A percentile compares a stretch with the other conserved stretches of the same genome.
These are phyloP conservation scores for Pachypeltis micranthus DNA, from an alignment of 1,140 invertebrate species.

Conservation along the genomic window DNA sequence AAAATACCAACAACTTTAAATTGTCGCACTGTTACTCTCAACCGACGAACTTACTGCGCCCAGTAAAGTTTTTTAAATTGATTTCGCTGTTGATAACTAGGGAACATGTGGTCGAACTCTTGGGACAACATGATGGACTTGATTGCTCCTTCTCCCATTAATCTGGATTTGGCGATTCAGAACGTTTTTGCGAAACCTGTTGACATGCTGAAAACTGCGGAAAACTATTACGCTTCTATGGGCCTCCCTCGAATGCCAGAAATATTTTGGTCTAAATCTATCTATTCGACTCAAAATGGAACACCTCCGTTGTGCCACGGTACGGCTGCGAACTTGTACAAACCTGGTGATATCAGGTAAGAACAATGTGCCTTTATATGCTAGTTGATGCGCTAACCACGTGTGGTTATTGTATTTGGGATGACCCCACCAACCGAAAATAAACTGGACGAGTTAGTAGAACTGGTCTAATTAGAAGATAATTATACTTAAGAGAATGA, in stretches of 20 bases:
- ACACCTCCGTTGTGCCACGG: conserved; percentile 42
- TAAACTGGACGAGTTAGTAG: too few relatives aligned
- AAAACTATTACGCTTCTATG: conserved; percentile 52
- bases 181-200: conserved; percentile 43
- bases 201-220: conserved; percentile 46
- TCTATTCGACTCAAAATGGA: conserved; percentile 36
- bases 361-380: too few relatives aligned
- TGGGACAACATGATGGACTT: conserved; percentile 42
- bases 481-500: too few relatives aligned
- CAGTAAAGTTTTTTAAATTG: too few relatives aligned
- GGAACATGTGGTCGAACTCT: conserved; percentile 48
- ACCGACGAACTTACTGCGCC: too few relatives aligned
- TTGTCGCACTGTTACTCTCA: too few relatives aligned
- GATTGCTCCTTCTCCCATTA: conserved; percentile 30
- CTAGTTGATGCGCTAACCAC: too few relatives aligned
- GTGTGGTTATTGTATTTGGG: too few relatives aligned
- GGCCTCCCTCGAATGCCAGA: conserved; percentile 44
- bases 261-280: conserved; percentile 46
- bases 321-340: conserved; percentile 57
- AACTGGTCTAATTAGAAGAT: too few relatives aligned
- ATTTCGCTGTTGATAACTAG: conserved; percentile 27
- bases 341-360: conserved; percentile 50
- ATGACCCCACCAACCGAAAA: too few relatives aligned
- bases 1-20: too few relatives aligned
- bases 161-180: conserved; percentile 37